Evolutionary conservation across 2,888 invertebrate species (phyloP).

Genomic region (Lamellibrachia satsuma): DNA sequence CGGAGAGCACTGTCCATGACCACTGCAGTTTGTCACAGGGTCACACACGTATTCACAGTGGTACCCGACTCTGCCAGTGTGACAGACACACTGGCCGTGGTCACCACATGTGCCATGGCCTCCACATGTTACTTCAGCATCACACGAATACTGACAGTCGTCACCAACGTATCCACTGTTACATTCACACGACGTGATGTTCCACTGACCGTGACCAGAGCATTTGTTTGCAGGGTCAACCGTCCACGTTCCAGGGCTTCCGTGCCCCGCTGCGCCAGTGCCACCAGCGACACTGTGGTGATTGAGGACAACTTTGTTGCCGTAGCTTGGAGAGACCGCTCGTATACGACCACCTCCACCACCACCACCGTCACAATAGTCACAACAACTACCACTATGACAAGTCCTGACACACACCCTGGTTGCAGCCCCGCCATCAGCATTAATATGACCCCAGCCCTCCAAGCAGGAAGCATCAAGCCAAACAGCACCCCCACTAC

Average conservation of each 20-base stretch:
- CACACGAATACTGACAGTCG: slow-evolving; percentile 47
- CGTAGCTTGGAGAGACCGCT: slow-evolving; percentile 40
- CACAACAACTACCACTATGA: slow-evolving; percentile 28
- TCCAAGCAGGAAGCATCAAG: slow-evolving; percentile 47
- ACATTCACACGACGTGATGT: slow-evolving; percentile 36
- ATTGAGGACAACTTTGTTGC: slow-evolving; percentile 44
- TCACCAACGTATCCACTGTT: slow-evolving; percentile 47
- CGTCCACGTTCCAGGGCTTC: slow-evolving; percentile 22
- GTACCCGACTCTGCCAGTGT: slow-evolving; percentile 45
- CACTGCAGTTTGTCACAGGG: slow-evolving; percentile 43
- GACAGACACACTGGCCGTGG: slow-evolving; percentile 47
- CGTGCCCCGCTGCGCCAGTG: not conserved
- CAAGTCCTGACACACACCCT: slow-evolving; percentile 29
- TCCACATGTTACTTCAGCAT: slow-evolving; percentile 43
- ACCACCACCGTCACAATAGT: slow-evolving; percentile 45
- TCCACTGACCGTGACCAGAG: slow-evolving; percentile 40
- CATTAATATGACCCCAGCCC: slow-evolving; percentile 47
- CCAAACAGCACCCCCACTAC: slow-evolving; percentile 53
- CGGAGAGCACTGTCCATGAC: slow-evolving; percentile 47
- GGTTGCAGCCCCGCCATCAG: slow-evolving; percentile 43
- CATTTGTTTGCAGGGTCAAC: slow-evolving; percentile 40
- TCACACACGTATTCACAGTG: slow-evolving; percentile 48
- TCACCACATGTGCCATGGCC: slow-evolving; percentile 46
- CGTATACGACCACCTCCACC: slow-evolving; percentile 51
- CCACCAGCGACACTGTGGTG: slow-evolving; percentile 28